These are phyloP conservation scores for Drosophila auraria DNA, from an alignment of 1,140 invertebrate genomes.

Conservation along the genomic window DNA sequence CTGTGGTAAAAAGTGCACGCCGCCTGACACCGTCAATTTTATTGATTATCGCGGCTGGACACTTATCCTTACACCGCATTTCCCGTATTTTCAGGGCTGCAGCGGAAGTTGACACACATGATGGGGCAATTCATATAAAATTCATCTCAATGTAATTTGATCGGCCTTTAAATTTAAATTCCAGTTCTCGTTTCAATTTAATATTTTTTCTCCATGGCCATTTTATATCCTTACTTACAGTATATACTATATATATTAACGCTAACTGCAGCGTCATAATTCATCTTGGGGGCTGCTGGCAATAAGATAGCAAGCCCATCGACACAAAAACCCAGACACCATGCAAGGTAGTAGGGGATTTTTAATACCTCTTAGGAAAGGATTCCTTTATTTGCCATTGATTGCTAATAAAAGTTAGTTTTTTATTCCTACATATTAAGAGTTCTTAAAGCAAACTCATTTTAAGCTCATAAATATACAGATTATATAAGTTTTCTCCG, in stretches of 20 bases:
- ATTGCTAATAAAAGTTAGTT: background rate
- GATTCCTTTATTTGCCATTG: no score
- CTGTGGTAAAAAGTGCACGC: constrained; percentile 73
- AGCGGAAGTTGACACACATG: constrained; percentile 69
- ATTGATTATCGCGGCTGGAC: constrained; percentile 61
- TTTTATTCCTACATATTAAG: no score
- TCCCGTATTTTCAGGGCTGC: constrained; percentile 22
- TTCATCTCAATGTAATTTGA: constrained; percentile 7
- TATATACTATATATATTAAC: background rate
- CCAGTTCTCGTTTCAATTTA: constrained; percentile 4
- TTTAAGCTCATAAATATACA: no score
- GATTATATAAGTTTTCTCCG: no score
- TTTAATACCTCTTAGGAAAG: background rate
- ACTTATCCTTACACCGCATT: constrained; percentile 31
- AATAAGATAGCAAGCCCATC: constrained; percentile 23
- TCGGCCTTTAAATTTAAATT: constrained; percentile 35
- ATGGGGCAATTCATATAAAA: constrained; percentile 47
- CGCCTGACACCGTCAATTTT: constrained; percentile 53
- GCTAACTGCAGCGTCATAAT: constrained; percentile 40
- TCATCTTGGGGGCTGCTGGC: constrained; percentile 25
- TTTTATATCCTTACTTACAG: constrained; percentile 14
- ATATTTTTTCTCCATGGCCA: background rate
- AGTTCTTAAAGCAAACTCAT: no score
- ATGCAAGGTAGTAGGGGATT: background rate
- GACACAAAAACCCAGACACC: background rate